These are phyloP conservation scores for Rhingia campestris DNA, from an alignment of 2,888 invertebrate species.

Conservation along the genomic window DNA sequence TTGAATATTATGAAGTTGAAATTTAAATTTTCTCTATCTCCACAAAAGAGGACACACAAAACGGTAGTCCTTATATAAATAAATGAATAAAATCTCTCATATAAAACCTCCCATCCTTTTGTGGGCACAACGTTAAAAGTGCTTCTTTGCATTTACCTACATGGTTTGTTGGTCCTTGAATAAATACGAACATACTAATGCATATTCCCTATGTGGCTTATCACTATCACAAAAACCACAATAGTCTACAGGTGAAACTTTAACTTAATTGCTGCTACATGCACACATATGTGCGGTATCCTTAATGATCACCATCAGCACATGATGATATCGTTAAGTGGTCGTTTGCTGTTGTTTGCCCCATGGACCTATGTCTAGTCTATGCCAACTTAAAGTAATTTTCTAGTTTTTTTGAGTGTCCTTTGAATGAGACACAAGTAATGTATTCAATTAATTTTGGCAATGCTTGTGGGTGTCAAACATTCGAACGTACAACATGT, in stretches of 20 bases:
- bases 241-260: constrained; percentile 49
- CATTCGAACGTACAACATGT: not conserved
- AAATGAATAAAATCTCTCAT: too few relatives aligned
- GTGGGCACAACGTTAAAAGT: too few relatives aligned
- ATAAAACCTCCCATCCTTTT: too few relatives aligned
- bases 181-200: constrained; percentile 8
- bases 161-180: not conserved
- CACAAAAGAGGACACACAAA: too few relatives aligned
- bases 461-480: constrained; percentile 49
- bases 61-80: too few relatives aligned
- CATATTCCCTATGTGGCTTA: constrained; percentile 23
- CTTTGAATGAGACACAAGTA: constrained; percentile 34
- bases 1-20: constrained; percentile 5
- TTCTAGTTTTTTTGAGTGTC: not conserved
- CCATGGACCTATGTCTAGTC: constrained; percentile 24
- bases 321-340: constrained; percentile 44
- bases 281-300: constrained; percentile 28
- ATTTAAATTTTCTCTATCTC: constrained; percentile 18
- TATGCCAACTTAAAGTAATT: constrained; percentile 39
- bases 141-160: too few relatives aligned
- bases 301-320: constrained; percentile 48
- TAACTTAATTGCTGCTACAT: constrained; percentile 48
- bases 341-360: constrained; percentile 16
- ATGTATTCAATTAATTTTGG: constrained; percentile 68
- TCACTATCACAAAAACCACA: constrained; percentile 16